Evolutionary conservation across 2,113 vertebrate species (phyloP), one percentile per base, ranked within the genome.

Genomic region (Pandion haliaetus): DNA sequence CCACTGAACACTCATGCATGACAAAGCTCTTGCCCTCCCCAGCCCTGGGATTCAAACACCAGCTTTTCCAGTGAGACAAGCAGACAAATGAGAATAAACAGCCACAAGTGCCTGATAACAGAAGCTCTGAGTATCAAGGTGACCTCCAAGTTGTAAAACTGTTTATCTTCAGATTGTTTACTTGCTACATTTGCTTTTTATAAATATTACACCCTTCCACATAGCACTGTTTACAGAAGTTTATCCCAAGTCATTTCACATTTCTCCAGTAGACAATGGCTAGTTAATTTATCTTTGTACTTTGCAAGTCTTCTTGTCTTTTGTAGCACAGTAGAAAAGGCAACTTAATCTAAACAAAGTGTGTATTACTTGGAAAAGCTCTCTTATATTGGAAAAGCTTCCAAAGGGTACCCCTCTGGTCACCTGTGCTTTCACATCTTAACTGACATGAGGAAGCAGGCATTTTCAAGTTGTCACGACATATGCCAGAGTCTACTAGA

Each of bases 131-230:
- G 67, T 52, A 89, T 32, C 58, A 94, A 93, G 71, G 76, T 88
- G 85, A 95, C 95, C 74, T 92, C 29, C 17, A 42, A 62, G 62
- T 25, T 80, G 66, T 63, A 86, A 50, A 86, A 78, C 42, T 80
- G 19, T 59, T 91, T 90, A 47, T 59, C 82, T 83, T 90, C 78
- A 93, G 24, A 66, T n/a, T 72, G 36, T 62, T 94, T 63, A 84
- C 65, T 88, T 83, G 66, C 29, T 88, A 76, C 44, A 61, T 65
- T 94, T 85, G 21, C 21, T 58, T 90, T 90, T 57, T 45, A 54
- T 4, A 59, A 84, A 66, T 38, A 73, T 16, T 42, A 57, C 19
- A 76, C 10, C 44, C 14, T 95, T 95, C 19, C 54, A 84, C 42
- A 52, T 21, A 54, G 54, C 36, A 85, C 12, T 89, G 50, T 34